These are phyloP conservation scores for Sciurus carolinensis DNA, from an alignment of 2,797 vertebrate genomes.

Conservation along the genomic window DNA sequence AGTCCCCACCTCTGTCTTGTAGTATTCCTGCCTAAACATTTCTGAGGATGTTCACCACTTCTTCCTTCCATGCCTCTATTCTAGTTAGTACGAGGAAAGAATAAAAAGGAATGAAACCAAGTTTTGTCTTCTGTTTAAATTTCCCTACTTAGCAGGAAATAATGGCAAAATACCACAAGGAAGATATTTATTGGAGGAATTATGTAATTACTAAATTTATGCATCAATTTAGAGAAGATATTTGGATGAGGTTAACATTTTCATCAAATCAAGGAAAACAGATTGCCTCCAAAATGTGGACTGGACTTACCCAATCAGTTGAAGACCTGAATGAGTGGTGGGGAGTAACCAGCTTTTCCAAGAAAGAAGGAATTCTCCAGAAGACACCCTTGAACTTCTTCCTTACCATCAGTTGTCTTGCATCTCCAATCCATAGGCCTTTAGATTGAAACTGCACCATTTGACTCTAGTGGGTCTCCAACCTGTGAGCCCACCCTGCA, in stretches of 20 bases:
- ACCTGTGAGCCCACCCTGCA: background rate
- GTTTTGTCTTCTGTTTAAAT: background rate
- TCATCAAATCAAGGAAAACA: background rate
- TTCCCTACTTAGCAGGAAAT: background rate
- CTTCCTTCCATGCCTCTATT: background rate
- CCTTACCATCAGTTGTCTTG: background rate
- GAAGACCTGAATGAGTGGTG: background rate
- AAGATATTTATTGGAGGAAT: background rate
- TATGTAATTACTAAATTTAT: background rate
- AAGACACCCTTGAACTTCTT: background rate
- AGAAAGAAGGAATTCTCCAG: background rate
- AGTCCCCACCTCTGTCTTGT: background rate
- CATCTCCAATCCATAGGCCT: background rate
- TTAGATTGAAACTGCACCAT: background rate
- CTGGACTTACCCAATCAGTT: background rate
- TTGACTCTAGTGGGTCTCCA: background rate
- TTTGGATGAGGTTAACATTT: slow-evolving; percentile 26
- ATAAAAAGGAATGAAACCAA: background rate
- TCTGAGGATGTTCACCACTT: background rate
- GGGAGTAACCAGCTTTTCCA: background rate
- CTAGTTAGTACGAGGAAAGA: background rate
- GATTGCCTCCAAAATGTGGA: background rate
- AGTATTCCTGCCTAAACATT: background rate
- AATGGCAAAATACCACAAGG: background rate
- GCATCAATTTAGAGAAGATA: background rate